phyloP scores from a whole-genome alignment of 2,113 vertebrate genomes.

The Reinhardtius hippoglossoides region DNA sequence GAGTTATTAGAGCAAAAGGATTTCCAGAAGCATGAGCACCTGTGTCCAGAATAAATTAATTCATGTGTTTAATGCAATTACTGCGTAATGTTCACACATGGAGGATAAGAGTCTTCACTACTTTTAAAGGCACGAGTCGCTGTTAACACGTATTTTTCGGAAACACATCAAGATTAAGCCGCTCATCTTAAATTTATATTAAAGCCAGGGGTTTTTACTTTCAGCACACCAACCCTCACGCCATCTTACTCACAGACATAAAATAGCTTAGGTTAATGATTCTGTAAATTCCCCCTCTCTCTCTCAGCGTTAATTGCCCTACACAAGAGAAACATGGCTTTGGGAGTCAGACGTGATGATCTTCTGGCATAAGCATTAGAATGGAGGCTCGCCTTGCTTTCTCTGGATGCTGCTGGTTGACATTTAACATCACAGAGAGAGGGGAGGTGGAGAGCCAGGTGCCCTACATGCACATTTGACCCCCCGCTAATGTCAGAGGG shows the following conservation, averaged over 20 bases:
- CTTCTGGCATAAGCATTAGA: conserved; percentile 69
- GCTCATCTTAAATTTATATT: conserved; percentile 20
- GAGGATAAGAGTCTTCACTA: conserved; percentile 3
- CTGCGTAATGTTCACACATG: conserved; percentile 25
- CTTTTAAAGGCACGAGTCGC: conserved; percentile 2
- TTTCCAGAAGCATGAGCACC: conserved; percentile 38
- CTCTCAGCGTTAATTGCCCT: conserved; percentile 72
- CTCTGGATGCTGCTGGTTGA: conserved; percentile 76
- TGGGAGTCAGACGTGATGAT: conserved; percentile 61
- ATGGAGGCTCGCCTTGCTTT: conserved; percentile 73
- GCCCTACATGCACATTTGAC: conserved; percentile 86
- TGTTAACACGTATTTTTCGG: conserved; percentile 16
- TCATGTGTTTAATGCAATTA: conserved; percentile 41
- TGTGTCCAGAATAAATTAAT: conserved; percentile 39
- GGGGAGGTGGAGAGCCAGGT: conserved; percentile 79
- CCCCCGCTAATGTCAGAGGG: conserved; percentile 81
- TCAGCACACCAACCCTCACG: conserved; percentile 4
- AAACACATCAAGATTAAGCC: conserved; percentile 41
- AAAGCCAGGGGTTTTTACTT: conserved; percentile 31
- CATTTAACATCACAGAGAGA: conserved; percentile 85
- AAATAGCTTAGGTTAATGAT: conserved; percentile 65
- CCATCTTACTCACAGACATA: conserved; percentile 52
- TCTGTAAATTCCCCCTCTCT: conserved; percentile 68
- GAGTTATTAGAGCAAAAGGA: conserved; percentile 50
- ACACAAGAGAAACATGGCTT: conserved; percentile 62